A percentile compares a stretch with the other conserved stretches of the same genome.
These are phyloP conservation scores for Folsomia candida DNA, from an alignment of 2,888 invertebrate genomes.

Conservation along the genomic window DNA sequence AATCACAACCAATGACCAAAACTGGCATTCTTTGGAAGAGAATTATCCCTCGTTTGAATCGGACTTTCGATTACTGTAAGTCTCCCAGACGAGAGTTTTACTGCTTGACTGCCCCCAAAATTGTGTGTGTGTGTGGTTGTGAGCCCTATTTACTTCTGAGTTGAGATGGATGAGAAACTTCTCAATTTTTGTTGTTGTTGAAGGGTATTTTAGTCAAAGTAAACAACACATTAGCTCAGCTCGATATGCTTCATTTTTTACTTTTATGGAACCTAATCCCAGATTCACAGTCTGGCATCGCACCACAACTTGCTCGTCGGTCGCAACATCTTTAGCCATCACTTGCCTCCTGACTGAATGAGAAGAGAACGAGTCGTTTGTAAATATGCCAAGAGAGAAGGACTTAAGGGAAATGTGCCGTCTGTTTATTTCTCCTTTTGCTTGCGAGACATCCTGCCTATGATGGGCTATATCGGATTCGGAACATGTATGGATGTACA, in stretches of 20 bases:
- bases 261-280: constrained; percentile 5
- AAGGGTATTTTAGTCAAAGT: not conserved
- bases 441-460: not conserved
- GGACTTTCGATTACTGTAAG: no score
- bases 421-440: not conserved
- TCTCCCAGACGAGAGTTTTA: no score
- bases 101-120: not conserved
- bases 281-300: not conserved
- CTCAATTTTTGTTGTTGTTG: not conserved
- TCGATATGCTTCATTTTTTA: not conserved
- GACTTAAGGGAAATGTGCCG: not conserved
- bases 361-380: not conserved
- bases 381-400: constrained; percentile 1
- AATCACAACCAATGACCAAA: not conserved
- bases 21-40: no score
- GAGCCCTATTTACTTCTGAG: no score
- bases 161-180: constrained; percentile 1
- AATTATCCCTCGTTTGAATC: not conserved
- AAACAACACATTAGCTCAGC: constrained; percentile 1
- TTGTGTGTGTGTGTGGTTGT: not conserved
- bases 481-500: not conserved
- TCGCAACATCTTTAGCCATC: no score
- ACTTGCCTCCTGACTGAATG: not conserved
- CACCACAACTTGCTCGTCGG: no score
- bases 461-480: not conserved